phyloP scores from a whole-genome alignment of 1,140 invertebrate genomes.

The Drosophila persimilis region DNA sequence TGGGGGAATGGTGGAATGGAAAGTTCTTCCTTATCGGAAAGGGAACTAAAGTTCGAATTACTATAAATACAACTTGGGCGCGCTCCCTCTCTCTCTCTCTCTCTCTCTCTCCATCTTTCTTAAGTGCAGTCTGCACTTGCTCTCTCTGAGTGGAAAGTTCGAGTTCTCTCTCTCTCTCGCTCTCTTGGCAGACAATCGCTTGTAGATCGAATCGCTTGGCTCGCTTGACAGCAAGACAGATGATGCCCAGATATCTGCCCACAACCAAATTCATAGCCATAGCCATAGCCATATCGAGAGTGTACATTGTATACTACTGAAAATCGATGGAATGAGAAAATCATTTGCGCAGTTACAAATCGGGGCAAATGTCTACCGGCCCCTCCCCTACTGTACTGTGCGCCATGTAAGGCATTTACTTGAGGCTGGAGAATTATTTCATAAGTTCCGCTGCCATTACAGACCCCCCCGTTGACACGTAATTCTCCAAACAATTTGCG shows the following conservation, averaged over 20 bases:
- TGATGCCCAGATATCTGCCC: constrained; percentile 11
- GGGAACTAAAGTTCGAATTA: constrained; percentile 17
- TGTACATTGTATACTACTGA: background rate
- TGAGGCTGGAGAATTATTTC: constrained; percentile 55
- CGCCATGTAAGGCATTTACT: constrained; percentile 22
- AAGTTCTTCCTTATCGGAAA: constrained; percentile 19
- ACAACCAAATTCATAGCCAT: constrained; percentile 11
- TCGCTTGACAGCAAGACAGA: constrained; percentile 16
- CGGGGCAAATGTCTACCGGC: background rate
- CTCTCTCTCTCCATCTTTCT: too few relatives aligned
- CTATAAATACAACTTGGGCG: background rate
- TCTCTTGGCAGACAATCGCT: too few relatives aligned
- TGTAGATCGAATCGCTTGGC: background rate
- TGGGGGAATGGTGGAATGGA: background rate
- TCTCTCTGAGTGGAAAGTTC: too few relatives aligned
- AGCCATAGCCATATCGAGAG: constrained; percentile 33
- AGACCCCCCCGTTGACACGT: constrained; percentile 47
- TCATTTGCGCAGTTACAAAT: constrained; percentile 46
- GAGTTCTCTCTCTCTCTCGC: too few relatives aligned
- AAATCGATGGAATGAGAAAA: constrained; percentile 21
- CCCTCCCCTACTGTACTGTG: background rate
- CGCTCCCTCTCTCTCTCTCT: too few relatives aligned
- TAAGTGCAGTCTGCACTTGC: too few relatives aligned
- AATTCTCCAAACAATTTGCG: constrained; percentile 72
- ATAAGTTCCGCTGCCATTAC: constrained; percentile 66